Base-by-base conservation (phyloP, 1,140 invertebrate genomes). In the Gonioctena quinquepunctata region DNA sequence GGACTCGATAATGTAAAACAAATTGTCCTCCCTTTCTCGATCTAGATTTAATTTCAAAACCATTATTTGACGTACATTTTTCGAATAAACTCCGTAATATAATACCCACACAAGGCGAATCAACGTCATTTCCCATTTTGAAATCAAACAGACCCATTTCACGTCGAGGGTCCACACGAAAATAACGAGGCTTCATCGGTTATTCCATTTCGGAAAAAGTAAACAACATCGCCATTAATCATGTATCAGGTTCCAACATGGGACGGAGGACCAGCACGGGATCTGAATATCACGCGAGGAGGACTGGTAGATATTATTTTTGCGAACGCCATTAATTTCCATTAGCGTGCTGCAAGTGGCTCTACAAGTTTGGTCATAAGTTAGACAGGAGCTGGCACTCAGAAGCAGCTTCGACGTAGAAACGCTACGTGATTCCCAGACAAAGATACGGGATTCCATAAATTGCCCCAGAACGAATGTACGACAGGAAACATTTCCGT, bases 281-380 rank as follows among this genome's bases (percentile, higher is more conserved):
- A 56, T 5, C 52, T 19, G 52, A 21, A 42, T n/a, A 52, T 52
- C 16, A 1, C 21, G 22, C n/a, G 25, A 5, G 13, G 25, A 59
- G 21, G 4, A 7, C 21, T 23, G 8, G 8, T 19, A 21, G 60
- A 21, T 27, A 42, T 27, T 28, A 42, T 62, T 62, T 33, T 33
- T 48, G 60, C 22, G 27, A 48, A 62, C 33, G 60, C 33, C 33
- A 62, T 62, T 48, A 62, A 62, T 62, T 62, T 62, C 60, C 60
- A 62, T 62, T 62, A 62, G 27, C 57, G 22, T 62, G 22, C 60
- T 42, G 60, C 60, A 42, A 62, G 60, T 62, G 60, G 60, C 60
- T 62, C 27, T 42, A 62, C 60, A 62, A 62, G 60, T 62, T 62
- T 18, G 28, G 26, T 48, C 60, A 33, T 62, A 62, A 62, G 60